Percentiles rank a stretch among this genome's conserved stretches.
These are phyloP conservation scores for Heliangelus exortis DNA, from an alignment of 2,797 vertebrate genomes.

Conservation along the genomic window DNA sequence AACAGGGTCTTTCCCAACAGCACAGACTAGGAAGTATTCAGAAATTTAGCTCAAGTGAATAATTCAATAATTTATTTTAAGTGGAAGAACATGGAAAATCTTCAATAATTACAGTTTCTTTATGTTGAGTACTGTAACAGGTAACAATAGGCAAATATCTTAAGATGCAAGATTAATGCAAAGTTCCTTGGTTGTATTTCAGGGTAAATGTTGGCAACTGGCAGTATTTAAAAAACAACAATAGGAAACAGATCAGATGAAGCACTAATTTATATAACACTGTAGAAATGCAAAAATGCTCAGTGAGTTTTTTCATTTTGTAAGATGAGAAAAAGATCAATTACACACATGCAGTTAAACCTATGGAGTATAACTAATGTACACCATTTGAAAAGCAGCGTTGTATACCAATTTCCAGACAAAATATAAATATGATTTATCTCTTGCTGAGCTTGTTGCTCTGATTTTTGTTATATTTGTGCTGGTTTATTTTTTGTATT, in stretches of 20 bases:
- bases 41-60: not conserved
- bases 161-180: not conserved
- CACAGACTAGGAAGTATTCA: not conserved
- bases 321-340: not conserved
- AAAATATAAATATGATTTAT: not conserved
- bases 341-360: not conserved
- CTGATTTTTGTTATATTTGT: not conserved
- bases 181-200: not conserved
- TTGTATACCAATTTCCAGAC: not conserved
- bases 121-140: not conserved
- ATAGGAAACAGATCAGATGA: not conserved
- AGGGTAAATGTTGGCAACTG: not conserved
- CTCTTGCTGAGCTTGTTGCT: not conserved
- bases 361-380: not conserved
- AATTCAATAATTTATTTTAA: slow-evolving; percentile 23
- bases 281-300: not conserved
- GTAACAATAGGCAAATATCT: not conserved
- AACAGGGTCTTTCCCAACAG: not conserved
- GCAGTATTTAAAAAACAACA: not conserved
- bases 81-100: not conserved
- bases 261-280: not conserved
- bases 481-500: not conserved
- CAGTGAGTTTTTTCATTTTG: not conserved
- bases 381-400: not conserved
- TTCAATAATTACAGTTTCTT: not conserved